A percentile compares a stretch with the other conserved stretches of the same genome.
Evolutionary conservation across 1,140 invertebrate genomes (phyloP).

Genomic region (Metopolophium dirhodum): DNA sequence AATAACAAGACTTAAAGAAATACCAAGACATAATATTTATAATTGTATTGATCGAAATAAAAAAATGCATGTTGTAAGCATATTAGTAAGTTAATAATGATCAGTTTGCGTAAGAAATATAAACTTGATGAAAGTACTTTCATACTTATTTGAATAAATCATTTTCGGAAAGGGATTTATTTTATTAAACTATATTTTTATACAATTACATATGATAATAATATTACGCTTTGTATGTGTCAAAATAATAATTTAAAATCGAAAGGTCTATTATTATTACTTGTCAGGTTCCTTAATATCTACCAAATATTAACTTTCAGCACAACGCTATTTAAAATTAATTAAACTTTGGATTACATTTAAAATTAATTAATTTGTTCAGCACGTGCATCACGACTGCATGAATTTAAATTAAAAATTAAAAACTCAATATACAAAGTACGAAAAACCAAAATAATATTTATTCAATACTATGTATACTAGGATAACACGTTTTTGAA

Average conservation of each 20-base stretch:
- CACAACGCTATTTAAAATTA: background rate
- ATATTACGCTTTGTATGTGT: background rate
- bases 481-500: background rate
- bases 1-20: background rate
- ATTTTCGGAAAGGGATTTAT: background rate
- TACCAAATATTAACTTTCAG: background rate
- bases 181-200: background rate
- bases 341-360: slow-evolving; percentile 18
- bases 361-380: slow-evolving; percentile 14
- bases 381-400: background rate
- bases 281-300: background rate
- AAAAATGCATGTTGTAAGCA: background rate
- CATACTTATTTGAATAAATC: background rate
- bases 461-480: background rate
- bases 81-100: no score
- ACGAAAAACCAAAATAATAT: background rate
- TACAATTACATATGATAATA: background rate
- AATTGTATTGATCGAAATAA: background rate
- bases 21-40: background rate
- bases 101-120: background rate
- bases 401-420: slow-evolving; percentile 28
- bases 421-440: background rate
- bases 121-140: background rate
- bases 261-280: background rate
- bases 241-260: background rate